These are phyloP conservation scores for Ateles fusciceps DNA, from an alignment of 2,797 vertebrate genomes.

Conservation along the genomic window DNA sequence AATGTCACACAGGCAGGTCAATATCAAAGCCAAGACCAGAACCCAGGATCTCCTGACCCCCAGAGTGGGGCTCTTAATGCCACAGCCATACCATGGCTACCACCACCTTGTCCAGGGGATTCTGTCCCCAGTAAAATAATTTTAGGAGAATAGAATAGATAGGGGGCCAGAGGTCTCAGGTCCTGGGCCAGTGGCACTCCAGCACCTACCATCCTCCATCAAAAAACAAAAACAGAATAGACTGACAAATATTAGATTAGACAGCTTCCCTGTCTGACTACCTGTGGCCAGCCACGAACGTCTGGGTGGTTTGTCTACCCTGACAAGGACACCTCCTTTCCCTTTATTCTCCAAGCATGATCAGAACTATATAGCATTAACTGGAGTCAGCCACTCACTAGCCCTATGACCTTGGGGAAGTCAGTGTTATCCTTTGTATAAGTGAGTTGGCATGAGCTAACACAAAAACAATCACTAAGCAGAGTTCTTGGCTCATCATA, in stretches of 20 bases:
- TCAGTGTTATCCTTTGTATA: neutral
- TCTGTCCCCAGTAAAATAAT: slow-evolving; percentile 8
- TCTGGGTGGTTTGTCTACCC: neutral
- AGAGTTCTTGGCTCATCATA: neutral
- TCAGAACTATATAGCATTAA: neutral
- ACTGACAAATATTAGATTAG: neutral
- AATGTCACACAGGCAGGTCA: neutral
- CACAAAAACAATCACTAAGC: neutral
- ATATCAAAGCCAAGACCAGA: neutral
- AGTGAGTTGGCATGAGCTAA: neutral
- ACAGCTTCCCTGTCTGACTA: neutral
- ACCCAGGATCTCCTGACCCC: neutral
- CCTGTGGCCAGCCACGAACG: neutral
- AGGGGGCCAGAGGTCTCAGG: neutral
- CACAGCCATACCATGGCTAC: neutral
- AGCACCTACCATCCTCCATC: neutral
- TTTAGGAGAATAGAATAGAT: neutral
- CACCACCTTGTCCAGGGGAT: neutral
- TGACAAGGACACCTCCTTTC: neutral
- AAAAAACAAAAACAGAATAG: neutral
- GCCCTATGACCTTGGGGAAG: neutral
- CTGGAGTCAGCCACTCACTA: neutral
- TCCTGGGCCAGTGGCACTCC: neutral
- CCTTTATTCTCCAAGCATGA: neutral
- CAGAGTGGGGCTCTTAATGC: neutral